Evolutionary conservation across 92 coral and sea anemone genomes (phyloP).

Genomic region (Palythoa grandis): DNA sequence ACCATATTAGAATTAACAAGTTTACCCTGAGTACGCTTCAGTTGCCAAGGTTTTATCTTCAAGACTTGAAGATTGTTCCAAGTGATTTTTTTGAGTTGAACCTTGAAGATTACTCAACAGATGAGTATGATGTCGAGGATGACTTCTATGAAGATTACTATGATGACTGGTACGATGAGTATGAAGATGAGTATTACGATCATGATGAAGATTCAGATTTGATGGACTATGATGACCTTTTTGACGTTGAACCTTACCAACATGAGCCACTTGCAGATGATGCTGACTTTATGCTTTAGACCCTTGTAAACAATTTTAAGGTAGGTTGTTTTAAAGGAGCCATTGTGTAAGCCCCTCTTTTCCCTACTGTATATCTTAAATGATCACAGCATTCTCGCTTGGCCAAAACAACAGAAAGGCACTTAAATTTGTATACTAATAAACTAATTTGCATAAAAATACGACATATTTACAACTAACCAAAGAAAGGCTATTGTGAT

Average conservation of each 20-base stretch:
- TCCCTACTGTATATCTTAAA: too few relatives aligned
- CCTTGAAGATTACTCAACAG: constrained; percentile 40
- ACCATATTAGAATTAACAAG: constrained; percentile 3
- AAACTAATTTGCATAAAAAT: too few relatives aligned
- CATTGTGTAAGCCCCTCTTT: too few relatives aligned
- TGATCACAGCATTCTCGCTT: too few relatives aligned
- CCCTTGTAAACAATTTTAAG: neutral
- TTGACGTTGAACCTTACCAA: neutral
- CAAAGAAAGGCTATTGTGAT: too few relatives aligned
- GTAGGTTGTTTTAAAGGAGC: neutral
- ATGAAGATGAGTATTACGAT: constrained; percentile 35
- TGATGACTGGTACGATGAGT: constrained; percentile 25
- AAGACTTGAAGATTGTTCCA: constrained; percentile 33
- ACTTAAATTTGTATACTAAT: too few relatives aligned
- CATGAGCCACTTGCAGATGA: constrained; percentile 14
- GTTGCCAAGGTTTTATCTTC: constrained; percentile 34
- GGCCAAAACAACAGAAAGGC: too few relatives aligned
- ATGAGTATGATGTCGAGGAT: constrained; percentile 41
- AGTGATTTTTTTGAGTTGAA: constrained; percentile 39
- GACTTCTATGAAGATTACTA: constrained; percentile 32
- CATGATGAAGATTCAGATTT: constrained; percentile 33
- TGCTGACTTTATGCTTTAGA: neutral
- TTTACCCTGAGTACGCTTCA: constrained; percentile 30
- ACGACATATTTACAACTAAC: too few relatives aligned
- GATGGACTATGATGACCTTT: constrained; percentile 38